These are phyloP conservation scores for Geotrupes spiniger DNA, from an alignment of 2,888 invertebrate genomes.

Conservation along the genomic window DNA sequence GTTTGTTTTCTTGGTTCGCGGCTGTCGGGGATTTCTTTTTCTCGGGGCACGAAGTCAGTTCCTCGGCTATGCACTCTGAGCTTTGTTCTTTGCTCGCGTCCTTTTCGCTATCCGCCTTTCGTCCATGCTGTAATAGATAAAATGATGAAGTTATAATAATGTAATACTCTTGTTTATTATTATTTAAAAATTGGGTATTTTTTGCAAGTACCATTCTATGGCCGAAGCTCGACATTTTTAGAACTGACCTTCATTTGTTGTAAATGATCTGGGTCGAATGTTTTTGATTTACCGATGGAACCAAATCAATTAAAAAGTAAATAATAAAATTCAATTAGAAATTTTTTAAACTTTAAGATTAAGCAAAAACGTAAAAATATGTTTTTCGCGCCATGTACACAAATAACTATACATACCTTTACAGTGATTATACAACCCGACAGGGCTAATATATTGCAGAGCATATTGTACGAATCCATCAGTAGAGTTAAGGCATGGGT, in stretches of 20 bases:
- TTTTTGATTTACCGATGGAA: no score
- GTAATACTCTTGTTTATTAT: no score
- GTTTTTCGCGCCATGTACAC: not conserved
- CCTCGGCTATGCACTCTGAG: slow-evolving; percentile 31
- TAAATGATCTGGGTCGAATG: no score
- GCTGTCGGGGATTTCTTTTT: slow-evolving; percentile 21
- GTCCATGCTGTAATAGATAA: slow-evolving; percentile 39
- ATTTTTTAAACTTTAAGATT: no score
- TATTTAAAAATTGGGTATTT: no score
- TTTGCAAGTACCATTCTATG: no score
- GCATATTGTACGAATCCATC: slow-evolving; percentile 91
- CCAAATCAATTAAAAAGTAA: no score
- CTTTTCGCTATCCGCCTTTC: slow-evolving; percentile 28
- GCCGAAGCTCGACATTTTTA: no score
- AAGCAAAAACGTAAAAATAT: no score
- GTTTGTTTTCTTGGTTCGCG: slow-evolving; percentile 30
- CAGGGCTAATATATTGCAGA: slow-evolving; percentile 89
- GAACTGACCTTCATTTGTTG: no score
- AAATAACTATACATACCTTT: slow-evolving; percentile 57
- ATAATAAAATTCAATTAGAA: no score
- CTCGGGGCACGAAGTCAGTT: slow-evolving; percentile 12
- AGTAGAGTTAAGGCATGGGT: slow-evolving; percentile 90
- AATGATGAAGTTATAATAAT: no score
- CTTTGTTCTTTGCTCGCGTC: not conserved
- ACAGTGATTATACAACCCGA: slow-evolving; percentile 75